phyloP scores from a whole-genome alignment of 37 sponge, comb jelly and placozoan genomes.

The Cladorhizidae sp. region DNA sequence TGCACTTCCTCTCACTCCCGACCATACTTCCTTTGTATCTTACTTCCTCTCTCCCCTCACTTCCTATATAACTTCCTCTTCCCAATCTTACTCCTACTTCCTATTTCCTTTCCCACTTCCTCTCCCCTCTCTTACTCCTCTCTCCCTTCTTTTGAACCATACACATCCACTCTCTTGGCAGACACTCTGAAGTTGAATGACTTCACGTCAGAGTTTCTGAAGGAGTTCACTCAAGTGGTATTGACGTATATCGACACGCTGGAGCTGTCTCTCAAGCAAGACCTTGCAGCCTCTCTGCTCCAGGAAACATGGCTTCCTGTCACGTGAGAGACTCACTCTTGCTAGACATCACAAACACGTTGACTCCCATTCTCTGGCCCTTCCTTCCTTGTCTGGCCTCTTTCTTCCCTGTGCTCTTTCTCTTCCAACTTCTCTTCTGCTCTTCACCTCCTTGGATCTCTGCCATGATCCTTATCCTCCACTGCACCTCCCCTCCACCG shows the following conservation, averaged over 20 bases:
- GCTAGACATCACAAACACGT: not conserved
- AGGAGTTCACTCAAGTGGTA: conserved; percentile 39
- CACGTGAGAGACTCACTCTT: conserved; percentile 12
- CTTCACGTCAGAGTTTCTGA: conserved; percentile 36
- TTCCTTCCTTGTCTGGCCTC: no score
- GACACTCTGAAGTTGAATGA: conserved; percentile 39
- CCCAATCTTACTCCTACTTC: not conserved
- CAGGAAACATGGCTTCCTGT: conserved; percentile 50
- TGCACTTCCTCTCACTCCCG: no score
- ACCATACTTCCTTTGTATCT: no score
- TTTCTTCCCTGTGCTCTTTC: not conserved
- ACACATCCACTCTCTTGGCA: not conserved
- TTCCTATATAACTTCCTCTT: no score
- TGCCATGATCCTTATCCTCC: not conserved
- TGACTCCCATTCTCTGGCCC: no score
- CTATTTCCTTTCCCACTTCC: not conserved
- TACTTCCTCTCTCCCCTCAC: no score
- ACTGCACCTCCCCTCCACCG: not conserved
- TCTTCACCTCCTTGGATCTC: not conserved
- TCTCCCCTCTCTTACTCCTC: not conserved
- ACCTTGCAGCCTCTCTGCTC: conserved; percentile 11
- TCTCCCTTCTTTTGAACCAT: conserved; percentile 2
- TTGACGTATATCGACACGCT: conserved; percentile 11
- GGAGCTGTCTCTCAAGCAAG: conserved; percentile 11
- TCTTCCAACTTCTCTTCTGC: not conserved